Base-by-base conservation (phyloP, 2,797 vertebrate genomes). In the Trematomus bernacchii region DNA sequence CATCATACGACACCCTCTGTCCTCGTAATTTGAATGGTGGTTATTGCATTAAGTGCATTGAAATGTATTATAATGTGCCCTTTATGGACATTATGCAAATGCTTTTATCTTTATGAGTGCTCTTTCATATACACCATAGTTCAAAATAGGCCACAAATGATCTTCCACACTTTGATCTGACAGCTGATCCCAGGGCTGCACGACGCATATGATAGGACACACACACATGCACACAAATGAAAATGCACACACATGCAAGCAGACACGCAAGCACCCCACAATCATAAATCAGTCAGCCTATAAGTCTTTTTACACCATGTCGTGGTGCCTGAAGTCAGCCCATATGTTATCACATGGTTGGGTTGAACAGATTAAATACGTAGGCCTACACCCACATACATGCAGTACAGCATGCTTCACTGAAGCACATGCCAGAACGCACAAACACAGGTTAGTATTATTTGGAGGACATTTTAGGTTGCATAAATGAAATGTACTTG, bases 241-340 rank as follows among this genome's bases (percentile, higher is more conserved):
- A 16, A 21, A 13, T 40, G 15, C 69, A 23, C 48, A 19, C 12
- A 23, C 37, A 9, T 37, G 33, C 33, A 37, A 27, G 27, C 27
- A 5, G 27, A 15, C 37, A 12, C 37, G 14, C 69, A 23, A 37
- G n/a, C 12, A 23, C 37, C 16, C 5, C 33, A 19, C 42, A 33
- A 51, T 14, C 46, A 4, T 55, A 65, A 55, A 43, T 74, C 52
- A 77, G 62, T 16, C 21, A 74, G 61, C 37, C 19, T 21, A 65
- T 71, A 67, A 44, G 10, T 66, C 43, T 57, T 59, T 37, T 37
- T 37, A 37, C 33, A 37, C 33, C 33, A 37, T 37, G 6, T 37
- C 33, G 33, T 37, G 33, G 33, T 37, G 33, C 33, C 33, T 37
- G 33, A 37, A 37, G 33, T 37, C 33, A 37, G 8, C 33, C 33